phyloP scores from a whole-genome alignment of 2,113 vertebrate genomes.

The Myrmecophaga tridactyla region DNA sequence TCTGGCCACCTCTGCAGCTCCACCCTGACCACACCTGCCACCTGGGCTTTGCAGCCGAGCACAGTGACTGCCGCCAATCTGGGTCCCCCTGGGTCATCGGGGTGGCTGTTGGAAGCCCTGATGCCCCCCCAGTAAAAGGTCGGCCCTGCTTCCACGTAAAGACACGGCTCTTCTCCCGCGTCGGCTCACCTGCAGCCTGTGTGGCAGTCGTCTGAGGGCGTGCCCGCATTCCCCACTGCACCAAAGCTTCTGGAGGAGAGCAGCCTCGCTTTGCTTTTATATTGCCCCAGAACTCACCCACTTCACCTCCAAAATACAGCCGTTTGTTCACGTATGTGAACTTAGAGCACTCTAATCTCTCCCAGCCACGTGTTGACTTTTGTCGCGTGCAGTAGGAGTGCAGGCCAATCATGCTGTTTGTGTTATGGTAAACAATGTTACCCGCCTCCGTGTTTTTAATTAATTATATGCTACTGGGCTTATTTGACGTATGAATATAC shows the following conservation, averaged over 20 bases:
- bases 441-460: constrained; percentile 38
- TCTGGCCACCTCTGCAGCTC: too few species aligned
- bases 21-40: too few species aligned
- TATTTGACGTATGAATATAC: constrained; percentile 46
- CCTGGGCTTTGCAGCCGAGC: too few species aligned
- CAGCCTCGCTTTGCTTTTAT: neutral
- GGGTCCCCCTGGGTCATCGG: too few species aligned
- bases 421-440: constrained; percentile 26
- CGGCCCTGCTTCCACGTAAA: neutral
- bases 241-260: neutral
- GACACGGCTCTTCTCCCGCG: neutral
- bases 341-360: neutral
- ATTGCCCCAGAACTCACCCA: neutral
- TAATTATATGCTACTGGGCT: constrained; percentile 36
- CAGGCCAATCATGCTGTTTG: neutral
- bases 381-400: neutral
- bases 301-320: neutral
- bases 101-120: too few species aligned
- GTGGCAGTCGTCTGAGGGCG: neutral
- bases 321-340: neutral
- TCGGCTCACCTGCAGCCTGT: too few species aligned
- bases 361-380: constrained; percentile 11
- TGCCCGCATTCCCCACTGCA: neutral
- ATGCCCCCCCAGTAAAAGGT: neutral
- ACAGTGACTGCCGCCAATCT: neutral